Percentiles rank a stretch among this genome's conserved stretches.
These are phyloP conservation scores for Apteryx mantelli DNA, from an alignment of 2,113 vertebrate genomes.

Conservation along the genomic window DNA sequence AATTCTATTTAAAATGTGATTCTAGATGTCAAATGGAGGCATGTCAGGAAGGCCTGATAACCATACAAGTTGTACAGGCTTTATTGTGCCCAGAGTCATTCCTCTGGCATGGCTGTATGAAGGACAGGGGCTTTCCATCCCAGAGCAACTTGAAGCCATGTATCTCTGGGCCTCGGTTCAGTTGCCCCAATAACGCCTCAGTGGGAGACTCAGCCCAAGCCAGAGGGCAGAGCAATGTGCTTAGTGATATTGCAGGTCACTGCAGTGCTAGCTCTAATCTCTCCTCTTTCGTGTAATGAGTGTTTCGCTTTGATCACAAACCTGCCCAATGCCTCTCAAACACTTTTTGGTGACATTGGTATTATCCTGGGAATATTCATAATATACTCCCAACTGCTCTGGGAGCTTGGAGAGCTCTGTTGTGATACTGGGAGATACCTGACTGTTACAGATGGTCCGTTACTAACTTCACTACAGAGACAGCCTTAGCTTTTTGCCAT, in stretches of 20 bases:
- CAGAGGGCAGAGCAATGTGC: neutral
- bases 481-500: neutral
- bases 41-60: neutral
- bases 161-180: neutral
- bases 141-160: rapidly evolving
- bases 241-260: neutral
- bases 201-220: neutral
- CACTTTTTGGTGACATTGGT: neutral
- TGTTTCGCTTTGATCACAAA: neutral
- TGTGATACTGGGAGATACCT: neutral
- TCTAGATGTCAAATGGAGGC: neutral
- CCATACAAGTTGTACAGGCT: neutral
- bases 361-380: neutral
- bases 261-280: neutral
- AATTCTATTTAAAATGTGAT: neutral
- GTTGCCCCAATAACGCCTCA: neutral
- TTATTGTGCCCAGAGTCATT: neutral
- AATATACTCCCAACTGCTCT: neutral
- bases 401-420: neutral
- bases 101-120: neutral
- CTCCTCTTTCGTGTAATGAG: neutral
- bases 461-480: neutral
- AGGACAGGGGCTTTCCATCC: neutral
- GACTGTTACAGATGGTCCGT: neutral
- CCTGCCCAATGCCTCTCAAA: neutral